Conservation (phyloP, 2,888 invertebrate genomes). For the Neria commutata region DNA sequence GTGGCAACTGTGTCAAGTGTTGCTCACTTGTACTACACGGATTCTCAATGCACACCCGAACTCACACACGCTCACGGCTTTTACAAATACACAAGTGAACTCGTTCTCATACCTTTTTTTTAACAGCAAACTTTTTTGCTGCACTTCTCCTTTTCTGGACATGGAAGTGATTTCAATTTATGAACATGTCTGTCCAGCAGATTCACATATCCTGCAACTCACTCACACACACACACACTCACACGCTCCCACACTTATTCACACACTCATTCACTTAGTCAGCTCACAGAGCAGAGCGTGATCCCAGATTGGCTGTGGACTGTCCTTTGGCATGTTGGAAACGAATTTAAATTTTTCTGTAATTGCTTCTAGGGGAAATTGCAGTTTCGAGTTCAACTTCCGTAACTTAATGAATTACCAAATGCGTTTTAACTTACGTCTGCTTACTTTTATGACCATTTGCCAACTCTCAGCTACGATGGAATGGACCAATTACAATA, state of each 20-base stretch:
- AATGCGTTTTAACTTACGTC: slow-evolving; percentile 53
- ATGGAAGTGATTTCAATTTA: slow-evolving; percentile 60
- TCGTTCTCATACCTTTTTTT: neutral
- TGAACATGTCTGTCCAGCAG: slow-evolving; percentile 53
- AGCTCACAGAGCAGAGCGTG: slow-evolving; percentile 35
- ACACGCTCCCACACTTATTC: slow-evolving; percentile 31
- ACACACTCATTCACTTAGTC: neutral
- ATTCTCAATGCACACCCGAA: slow-evolving; percentile 34
- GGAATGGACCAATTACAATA: no score
- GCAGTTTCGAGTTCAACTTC: slow-evolving; percentile 63
- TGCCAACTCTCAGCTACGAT: no score
- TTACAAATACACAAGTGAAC: neutral
- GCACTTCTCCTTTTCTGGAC: slow-evolving; percentile 48
- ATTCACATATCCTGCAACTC: slow-evolving; percentile 32
- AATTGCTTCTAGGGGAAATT: slow-evolving; percentile 63
- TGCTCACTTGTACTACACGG: slow-evolving; percentile 47
- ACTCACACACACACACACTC: slow-evolving; percentile 24
- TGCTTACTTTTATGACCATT: neutral
- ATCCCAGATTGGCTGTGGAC: neutral
- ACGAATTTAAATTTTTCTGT: slow-evolving; percentile 59
- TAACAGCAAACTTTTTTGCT: slow-evolving; percentile 39
- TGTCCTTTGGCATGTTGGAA: slow-evolving; percentile 31
- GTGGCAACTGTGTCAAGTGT: slow-evolving; percentile 58
- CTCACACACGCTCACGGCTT: slow-evolving; percentile 9
- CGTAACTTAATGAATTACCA: slow-evolving; percentile 63